Percentiles rank a stretch among this genome's conserved stretches.
These are phyloP conservation scores for Opisthograptis luteolata DNA, from an alignment of 2,888 invertebrate species.

Conservation along the genomic window DNA sequence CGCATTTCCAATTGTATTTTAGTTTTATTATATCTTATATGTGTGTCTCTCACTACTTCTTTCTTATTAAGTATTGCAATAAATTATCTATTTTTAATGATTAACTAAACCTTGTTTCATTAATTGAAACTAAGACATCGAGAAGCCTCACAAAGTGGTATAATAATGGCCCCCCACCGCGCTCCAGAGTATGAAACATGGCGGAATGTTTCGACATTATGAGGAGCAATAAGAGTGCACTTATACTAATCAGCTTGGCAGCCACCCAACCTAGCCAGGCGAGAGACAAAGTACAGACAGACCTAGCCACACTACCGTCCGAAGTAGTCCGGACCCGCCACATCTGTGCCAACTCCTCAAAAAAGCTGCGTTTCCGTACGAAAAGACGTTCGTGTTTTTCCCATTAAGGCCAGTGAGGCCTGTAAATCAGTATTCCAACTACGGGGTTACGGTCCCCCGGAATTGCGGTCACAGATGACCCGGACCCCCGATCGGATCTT, in stretches of 20 bases:
- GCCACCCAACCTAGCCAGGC: not conserved
- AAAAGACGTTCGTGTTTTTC: conserved; percentile 15
- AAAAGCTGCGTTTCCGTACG: not conserved
- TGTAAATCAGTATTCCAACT: conserved; percentile 33
- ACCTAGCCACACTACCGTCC: not conserved
- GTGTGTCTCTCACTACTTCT: too few relatives aligned
- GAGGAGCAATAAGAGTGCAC: conserved; percentile 2
- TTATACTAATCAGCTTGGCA: conserved; percentile 14
- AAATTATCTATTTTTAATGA: too few relatives aligned
- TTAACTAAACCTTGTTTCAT: too few relatives aligned
- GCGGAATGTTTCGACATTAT: not conserved
- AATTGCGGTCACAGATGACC: conserved; percentile 33
- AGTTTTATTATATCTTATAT: too few relatives aligned
- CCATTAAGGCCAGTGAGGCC: conserved; percentile 12
- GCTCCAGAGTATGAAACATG: not conserved
- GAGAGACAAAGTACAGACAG: not conserved
- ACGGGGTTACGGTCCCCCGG: conserved; percentile 21
- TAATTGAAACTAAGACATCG: too few relatives aligned
- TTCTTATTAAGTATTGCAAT: too few relatives aligned
- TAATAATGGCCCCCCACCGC: too few relatives aligned
- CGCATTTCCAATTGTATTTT: too few relatives aligned
- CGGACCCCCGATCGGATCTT: conserved; percentile 13
- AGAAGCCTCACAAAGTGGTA: too few relatives aligned
- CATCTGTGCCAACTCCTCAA: not conserved
- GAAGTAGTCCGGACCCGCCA: not conserved